Conservation (phyloP, 2,888 invertebrate genomes). For the Troides oblongomaculatus region DNA sequence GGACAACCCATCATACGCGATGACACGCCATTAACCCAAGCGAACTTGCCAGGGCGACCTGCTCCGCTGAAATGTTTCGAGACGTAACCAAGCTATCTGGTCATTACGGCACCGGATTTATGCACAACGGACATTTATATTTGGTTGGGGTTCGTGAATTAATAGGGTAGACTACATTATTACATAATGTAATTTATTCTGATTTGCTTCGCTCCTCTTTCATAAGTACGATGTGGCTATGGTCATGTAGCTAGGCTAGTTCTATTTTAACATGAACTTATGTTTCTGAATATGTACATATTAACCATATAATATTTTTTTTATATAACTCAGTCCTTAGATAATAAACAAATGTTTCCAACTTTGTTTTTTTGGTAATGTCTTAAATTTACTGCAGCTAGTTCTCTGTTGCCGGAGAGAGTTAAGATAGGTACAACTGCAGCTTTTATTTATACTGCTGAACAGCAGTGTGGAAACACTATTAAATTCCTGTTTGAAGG, state of each 20-base stretch:
- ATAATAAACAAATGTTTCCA: too few species aligned
- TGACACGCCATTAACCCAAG: conserved; percentile 75
- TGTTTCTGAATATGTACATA: not conserved
- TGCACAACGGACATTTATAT: conserved; percentile 40
- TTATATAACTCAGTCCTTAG: too few species aligned
- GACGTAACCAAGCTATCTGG: conserved; percentile 41
- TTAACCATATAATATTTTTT: not conserved
- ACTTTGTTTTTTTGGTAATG: too few species aligned
- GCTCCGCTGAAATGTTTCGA: conserved; percentile 65
- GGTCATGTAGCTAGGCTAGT: conserved; percentile 7
- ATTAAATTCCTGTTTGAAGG: too few species aligned
- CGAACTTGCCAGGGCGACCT: conserved; percentile 57
- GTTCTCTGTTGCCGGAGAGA: too few species aligned
- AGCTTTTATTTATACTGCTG: too few species aligned
- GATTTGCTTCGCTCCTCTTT: conserved; percentile 22
- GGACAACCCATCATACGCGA: conserved; percentile 69
- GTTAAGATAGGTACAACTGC: too few species aligned
- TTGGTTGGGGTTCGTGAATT: conserved; percentile 46
- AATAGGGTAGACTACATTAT: conserved; percentile 43
- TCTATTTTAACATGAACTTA: conserved; percentile 7
- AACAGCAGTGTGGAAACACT: too few species aligned
- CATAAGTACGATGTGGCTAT: conserved; percentile 13
- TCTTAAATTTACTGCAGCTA: too few species aligned
- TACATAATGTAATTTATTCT: conserved; percentile 36
- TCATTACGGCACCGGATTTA: conserved; percentile 34